Base-by-base conservation (phyloP, 2,113 vertebrate genomes). In the Gambusia holbrooki region DNA sequence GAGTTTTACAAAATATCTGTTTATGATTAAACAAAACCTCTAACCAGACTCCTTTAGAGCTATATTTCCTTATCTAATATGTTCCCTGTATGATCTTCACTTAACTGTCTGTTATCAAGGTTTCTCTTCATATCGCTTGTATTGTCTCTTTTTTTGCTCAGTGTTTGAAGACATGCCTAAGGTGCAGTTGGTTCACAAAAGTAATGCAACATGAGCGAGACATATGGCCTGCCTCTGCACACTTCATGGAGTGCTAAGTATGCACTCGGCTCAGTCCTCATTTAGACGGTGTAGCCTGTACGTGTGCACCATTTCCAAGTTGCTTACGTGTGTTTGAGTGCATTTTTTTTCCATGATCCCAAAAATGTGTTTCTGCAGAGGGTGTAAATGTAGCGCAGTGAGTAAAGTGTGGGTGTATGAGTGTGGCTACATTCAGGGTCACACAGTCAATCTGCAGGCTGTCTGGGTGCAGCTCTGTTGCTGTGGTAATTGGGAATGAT, bases 401-500 rank as follows among this genome's bases (percentile, higher is more conserved):
- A 66, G 70, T 76, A 68, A 69, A 54, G 80, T 76, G 84, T 81
- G 79, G 27, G 77, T 74, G 85, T 80, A 74, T 81, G 28, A 48
- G 76, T 75, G 78, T 14, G 86, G 77, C 77, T 35, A 74, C 68
- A 78, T 90, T 88, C 88, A 89, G 91, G 91, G 92, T 92, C 91
- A 90, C 84, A 82, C 48, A 88, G 84, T 89, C 93, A 91, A 93
- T 94, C 87, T 85, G 87, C 89, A 91, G 89, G 84, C 90, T 92
- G 93, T 89, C 92, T 92, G 90, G 79, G 86, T 77, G 88, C 83
- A 85, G 88, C 88, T 88, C 89, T 63, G 91, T 93, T 94, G 92
- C 92, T 91, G 92, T 85, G 89, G 91, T 93, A 92, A 94, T 94
- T 93, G 92, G 87, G 87, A 89, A 90, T 91, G 91, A 94, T 91